Evolutionary conservation across 2,113 vertebrate genomes (phyloP).

Genomic region (Crotalus viridis): DNA sequence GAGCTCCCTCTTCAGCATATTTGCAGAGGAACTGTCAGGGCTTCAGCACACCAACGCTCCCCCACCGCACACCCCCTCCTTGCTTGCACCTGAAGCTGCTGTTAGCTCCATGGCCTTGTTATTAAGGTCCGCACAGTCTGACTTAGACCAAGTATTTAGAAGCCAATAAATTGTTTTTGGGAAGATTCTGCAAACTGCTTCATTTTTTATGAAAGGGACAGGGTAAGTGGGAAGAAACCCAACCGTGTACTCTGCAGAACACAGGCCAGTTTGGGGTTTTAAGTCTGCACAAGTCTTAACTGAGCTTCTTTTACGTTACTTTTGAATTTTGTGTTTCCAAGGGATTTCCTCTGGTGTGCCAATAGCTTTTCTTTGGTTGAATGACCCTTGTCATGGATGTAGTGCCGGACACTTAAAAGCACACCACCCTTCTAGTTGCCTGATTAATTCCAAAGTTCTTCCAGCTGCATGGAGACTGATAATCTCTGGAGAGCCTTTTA

Average conservation of each 20-base stretch:
- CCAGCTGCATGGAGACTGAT: neutral
- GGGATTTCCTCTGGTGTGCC: neutral
- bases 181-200: neutral
- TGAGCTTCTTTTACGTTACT: neutral
- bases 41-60: neutral
- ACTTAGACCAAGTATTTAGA: neutral
- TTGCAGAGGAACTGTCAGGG: neutral
- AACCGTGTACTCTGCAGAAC: neutral
- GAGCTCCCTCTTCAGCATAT: neutral
- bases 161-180: neutral
- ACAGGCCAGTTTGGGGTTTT: neutral
- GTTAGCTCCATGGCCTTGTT: neutral
- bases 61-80: too few relatives aligned
- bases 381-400: neutral
- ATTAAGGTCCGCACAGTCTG: neutral
- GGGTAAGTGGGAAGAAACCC: neutral
- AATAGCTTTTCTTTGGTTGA: neutral
- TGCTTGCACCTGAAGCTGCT: neutral
- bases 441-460: neutral
- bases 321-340: neutral
- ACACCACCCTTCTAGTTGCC: too few relatives aligned
- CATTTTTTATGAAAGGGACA: neutral
- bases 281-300: neutral
- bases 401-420: too few relatives aligned
- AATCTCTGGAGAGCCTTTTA: neutral